Base-by-base conservation (phyloP, 1,140 invertebrate species). In the Polypedilum vanderplanki region DNA sequence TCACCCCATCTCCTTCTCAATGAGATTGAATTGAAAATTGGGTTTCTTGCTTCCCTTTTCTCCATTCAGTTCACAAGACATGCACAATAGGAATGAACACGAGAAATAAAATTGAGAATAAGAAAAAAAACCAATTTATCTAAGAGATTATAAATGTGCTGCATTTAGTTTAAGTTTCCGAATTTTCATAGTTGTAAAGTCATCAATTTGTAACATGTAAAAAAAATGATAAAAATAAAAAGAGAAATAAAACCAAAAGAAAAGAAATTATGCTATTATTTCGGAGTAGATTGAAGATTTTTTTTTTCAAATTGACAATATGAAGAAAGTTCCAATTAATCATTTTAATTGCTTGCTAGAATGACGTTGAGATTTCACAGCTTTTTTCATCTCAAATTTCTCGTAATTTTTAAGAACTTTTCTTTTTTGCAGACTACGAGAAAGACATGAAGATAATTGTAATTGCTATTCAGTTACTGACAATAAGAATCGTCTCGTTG, bases 81-180 rank as follows among this genome's bases (percentile, higher is more conserved):
- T 57, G 46, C 46, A 57, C 46, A 57, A 57, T 33, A 57, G 46
- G 10, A 57, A 46, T 15, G 15, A 57, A 57, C 12, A 57, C 24
- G 24, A 33, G n/a, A n/a, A 15, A 57, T n/a, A 57, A n/a, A 57
- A 57, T 57, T 15, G 46, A 10, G 46, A 57, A 57, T 57, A 57
- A 57, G 15, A 15, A 57, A 15, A n/a, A 57, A 57, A 57, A 57
- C 46, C 46, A 57, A 57, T 57, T 57, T 57, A 57, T 57, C 46
- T 57, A 57, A 57, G n/a, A 57, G 46, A 57, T 57, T 57, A 57
- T 57, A 57, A 57, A 57, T 57, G 46, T 57, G 46, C 46, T 57
- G 46, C 46, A 57, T 57, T 57, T n/a, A 57, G n/a, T n/a, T 57
- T 57, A 57, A 57, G 46, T 57, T 57, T 57, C n/a, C 46, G 46